Evolutionary conservation across 2,113 vertebrate genomes (phyloP), one percentile per base, ranked within the genome.

Genomic region (Heterotis niloticus): DNA sequence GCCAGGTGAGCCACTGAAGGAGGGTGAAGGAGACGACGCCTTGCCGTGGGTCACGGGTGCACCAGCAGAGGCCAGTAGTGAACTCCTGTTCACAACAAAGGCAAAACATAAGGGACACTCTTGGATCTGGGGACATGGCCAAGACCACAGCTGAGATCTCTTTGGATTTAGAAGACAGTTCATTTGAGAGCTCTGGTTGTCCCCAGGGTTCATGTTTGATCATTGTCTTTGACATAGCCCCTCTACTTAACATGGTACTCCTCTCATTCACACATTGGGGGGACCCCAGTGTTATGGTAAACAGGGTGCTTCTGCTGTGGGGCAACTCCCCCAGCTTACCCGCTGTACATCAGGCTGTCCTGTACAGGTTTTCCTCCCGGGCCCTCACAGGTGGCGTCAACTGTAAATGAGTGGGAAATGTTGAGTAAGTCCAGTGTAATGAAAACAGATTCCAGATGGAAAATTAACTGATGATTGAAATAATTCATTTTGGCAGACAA

Each of bases 331-430:
- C n/a, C 23, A 10, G 80, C 96, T 94, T 88, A 99, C 97, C 96
- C 94, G 0, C 93, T 96, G 85, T 93, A 94, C 88, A 94, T 93
- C 84, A 95, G 86, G 62, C 93, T 95, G 80, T 95, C 95, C 5
- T 93, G 93, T 14, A 90, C 82, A 0, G 93, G 89, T 81, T 96
- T 95, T 60, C 86, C 93, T 77, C 85, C 84, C 2, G 90, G 89
- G 23, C 83, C 85, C 60, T 96, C 94, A n/a, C 88, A 90, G 34
- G 88, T 88, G 75, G 96, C 87, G 67, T 97, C 95, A 90, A 91
- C 96, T 98, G 81, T 0, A 69, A 81, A 84, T 78, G 0, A 81
- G 74, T 81, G 77, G 20, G 10, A 66, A 0, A 78, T 56, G 1
- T 16, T 16, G 7, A 44, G 34, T 44, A 44, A 44, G 34, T 44